These are phyloP conservation scores for Gallinago nigripennis DNA, from an alignment of 2,797 vertebrate genomes.

Conservation along the genomic window DNA sequence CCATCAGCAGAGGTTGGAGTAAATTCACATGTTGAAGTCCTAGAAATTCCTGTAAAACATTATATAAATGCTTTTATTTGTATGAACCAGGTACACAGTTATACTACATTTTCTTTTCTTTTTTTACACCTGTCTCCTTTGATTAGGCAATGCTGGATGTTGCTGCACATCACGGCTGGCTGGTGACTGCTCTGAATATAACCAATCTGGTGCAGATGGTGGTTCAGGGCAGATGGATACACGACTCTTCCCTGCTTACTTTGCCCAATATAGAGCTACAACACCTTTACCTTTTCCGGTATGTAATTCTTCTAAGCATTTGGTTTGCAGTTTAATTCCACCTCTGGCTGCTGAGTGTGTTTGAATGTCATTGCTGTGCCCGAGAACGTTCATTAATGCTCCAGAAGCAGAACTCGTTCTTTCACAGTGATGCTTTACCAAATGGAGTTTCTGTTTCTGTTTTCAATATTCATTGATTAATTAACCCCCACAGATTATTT, in stretches of 20 bases:
- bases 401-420: constrained; percentile 4
- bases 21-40: background rate
- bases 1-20: background rate
- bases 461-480: constrained; percentile 48
- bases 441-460: constrained; percentile 33
- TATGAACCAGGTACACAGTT: background rate
- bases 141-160: constrained; percentile 94
- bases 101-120: background rate
- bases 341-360: background rate
- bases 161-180: constrained; percentile 92
- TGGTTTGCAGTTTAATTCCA: background rate
- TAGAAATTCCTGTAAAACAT: background rate
- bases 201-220: constrained; percentile 94
- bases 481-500: constrained; percentile 26
- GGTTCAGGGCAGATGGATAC: constrained; percentile 92
- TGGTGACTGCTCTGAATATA: constrained; percentile 88
- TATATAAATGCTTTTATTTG: background rate
- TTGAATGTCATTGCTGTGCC: constrained; percentile 5
- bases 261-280: constrained; percentile 89
- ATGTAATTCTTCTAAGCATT: constrained; percentile 8
- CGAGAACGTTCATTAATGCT: background rate
- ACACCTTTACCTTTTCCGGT: constrained; percentile 92
- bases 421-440: constrained; percentile 4
- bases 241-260: constrained; percentile 89
- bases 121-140: background rate